These are phyloP conservation scores for Nansenia antarctica DNA, from an alignment of 2,113 vertebrate genomes.

Conservation along the genomic window DNA sequence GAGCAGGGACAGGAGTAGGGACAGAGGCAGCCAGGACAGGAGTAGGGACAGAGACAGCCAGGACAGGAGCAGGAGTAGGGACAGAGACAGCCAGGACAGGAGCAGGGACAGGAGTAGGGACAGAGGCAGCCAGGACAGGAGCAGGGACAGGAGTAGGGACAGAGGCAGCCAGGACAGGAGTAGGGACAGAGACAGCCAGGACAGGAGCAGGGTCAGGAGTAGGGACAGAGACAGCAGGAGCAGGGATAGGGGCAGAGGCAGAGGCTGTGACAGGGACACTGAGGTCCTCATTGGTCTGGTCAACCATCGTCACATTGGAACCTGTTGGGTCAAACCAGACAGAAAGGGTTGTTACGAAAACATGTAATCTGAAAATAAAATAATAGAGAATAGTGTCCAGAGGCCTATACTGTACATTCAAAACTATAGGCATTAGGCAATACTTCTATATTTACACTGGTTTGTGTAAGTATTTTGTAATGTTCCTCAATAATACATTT, in stretches of 20 bases:
- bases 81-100: neutral
- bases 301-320: slow-evolving; percentile 42
- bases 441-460: too few relatives aligned
- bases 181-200: slow-evolving; percentile 8
- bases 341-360: too few relatives aligned
- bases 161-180: neutral
- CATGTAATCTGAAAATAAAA: too few relatives aligned
- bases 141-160: neutral
- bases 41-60: neutral
- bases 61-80: neutral
- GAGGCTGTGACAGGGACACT: neutral
- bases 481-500: too few relatives aligned
- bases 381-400: too few relatives aligned
- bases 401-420: too few relatives aligned
- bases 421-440: too few relatives aligned
- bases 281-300: slow-evolving; percentile 60
- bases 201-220: neutral
- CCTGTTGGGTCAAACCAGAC: slow-evolving; percentile 64
- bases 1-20: neutral
- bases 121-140: slow-evolving; percentile 17
- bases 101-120: neutral
- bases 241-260: neutral
- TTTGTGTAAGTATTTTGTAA: too few relatives aligned
- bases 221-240: neutral
- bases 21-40: neutral